These are phyloP conservation scores for Lasaia peninsularis DNA, from an alignment of 1,140 invertebrate genomes.

Conservation along the genomic window DNA sequence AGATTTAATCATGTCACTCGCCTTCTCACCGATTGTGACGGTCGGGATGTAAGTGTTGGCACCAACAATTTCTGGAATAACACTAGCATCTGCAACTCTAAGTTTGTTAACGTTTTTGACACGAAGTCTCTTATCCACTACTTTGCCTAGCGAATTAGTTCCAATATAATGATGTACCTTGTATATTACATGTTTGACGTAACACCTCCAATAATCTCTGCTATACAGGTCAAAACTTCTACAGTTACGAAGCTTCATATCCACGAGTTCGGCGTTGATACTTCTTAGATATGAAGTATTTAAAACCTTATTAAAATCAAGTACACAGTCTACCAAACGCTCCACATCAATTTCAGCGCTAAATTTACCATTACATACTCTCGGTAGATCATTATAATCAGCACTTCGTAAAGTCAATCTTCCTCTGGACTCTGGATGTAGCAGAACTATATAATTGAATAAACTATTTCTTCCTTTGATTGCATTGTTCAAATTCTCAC, in stretches of 20 bases:
- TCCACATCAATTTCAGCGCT: conserved; percentile 29
- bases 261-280: conserved; percentile 19
- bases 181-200: not conserved
- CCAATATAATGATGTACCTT: conserved; percentile 25
- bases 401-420: conserved; percentile 26
- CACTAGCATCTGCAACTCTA: not conserved
- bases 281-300: conserved; percentile 28
- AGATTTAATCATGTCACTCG: not conserved
- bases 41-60: not conserved
- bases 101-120: not conserved
- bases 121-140: conserved; percentile 1
- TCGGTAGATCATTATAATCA: conserved; percentile 26
- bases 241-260: conserved; percentile 8
- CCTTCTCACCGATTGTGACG: not conserved
- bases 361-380: conserved; percentile 22
- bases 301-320: conserved; percentile 21
- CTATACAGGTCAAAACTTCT: too few species aligned
- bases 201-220: too few species aligned
- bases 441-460: conserved; percentile 11
- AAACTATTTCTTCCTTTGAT: conserved; percentile 24
- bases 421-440: conserved; percentile 35
- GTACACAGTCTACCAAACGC: conserved; percentile 14
- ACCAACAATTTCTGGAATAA: not conserved
- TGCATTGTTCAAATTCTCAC: conserved; percentile 23
- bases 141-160: conserved; percentile 27